Evolutionary conservation across 2,888 invertebrate genomes (phyloP).

Genomic region (Eupsilia transversa): DNA sequence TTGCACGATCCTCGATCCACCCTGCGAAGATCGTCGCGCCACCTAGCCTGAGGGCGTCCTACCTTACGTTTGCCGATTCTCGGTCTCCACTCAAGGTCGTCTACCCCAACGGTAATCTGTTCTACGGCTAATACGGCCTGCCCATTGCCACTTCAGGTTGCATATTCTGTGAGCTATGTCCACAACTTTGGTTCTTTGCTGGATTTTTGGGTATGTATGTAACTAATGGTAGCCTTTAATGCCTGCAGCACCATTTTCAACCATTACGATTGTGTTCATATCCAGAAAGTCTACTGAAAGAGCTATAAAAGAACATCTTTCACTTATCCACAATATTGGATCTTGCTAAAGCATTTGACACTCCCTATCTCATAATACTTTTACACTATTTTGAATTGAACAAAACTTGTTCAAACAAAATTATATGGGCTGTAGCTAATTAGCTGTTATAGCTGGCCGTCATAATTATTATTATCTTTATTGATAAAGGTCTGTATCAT

Average conservation of each 20-base stretch:
- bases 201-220: too few species aligned
- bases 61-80: too few species aligned
- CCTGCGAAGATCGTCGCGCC: too few species aligned
- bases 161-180: too few species aligned
- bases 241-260: background rate
- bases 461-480: background rate
- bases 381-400: background rate
- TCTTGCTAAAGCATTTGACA: background rate
- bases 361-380: background rate
- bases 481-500: background rate
- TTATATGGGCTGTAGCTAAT: background rate
- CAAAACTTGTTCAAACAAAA: slow-evolving; percentile 7
- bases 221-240: too few species aligned
- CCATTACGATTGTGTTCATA: background rate
- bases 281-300: background rate
- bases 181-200: too few species aligned
- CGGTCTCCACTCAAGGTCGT: too few species aligned
- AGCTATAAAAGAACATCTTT: background rate
- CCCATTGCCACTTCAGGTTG: too few species aligned
- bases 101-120: too few species aligned
- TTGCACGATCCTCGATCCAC: too few species aligned
- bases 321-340: background rate
- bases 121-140: too few species aligned
- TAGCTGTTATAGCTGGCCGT: background rate
- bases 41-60: too few species aligned